Conservation (phyloP, 2,113 vertebrate species). For the Porphyrio hochstetteri region DNA sequence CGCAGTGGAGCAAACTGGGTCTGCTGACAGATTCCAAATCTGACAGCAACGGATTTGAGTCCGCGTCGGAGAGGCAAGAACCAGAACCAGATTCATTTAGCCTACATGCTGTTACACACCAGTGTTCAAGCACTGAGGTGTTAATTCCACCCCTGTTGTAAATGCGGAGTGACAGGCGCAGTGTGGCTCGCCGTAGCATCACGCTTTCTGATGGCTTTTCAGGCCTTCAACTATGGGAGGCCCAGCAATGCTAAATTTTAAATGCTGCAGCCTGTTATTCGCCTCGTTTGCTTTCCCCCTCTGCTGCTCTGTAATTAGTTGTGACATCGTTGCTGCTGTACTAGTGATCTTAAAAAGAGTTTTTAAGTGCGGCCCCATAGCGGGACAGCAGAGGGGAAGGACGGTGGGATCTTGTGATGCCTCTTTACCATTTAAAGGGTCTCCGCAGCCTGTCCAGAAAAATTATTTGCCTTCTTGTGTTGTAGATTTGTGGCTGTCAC, state of each 20-base stretch:
- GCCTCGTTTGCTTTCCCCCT: neutral
- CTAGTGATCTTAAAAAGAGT: neutral
- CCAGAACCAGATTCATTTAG: neutral
- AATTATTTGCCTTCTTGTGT: neutral
- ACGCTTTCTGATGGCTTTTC: neutral
- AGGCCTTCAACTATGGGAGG: neutral
- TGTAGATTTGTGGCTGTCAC: neutral
- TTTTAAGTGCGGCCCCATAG: neutral
- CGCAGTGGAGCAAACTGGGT: neutral
- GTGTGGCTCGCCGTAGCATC: accelerated
- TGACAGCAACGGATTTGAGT: neutral
- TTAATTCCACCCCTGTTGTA: neutral
- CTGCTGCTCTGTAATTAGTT: neutral
- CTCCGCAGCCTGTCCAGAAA: neutral
- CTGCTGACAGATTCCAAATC: neutral
- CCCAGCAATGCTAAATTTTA: neutral
- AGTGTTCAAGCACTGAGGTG: neutral
- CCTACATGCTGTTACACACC: neutral
- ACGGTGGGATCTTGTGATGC: neutral
- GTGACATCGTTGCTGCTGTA: neutral
- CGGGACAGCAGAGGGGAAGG: neutral
- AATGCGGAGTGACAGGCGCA: neutral
- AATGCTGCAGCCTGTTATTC: neutral
- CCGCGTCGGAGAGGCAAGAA: neutral
- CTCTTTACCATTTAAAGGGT: neutral